Evolutionary conservation across 2,888 invertebrate genomes (phyloP).

Genomic region (Eledona agricola): DNA sequence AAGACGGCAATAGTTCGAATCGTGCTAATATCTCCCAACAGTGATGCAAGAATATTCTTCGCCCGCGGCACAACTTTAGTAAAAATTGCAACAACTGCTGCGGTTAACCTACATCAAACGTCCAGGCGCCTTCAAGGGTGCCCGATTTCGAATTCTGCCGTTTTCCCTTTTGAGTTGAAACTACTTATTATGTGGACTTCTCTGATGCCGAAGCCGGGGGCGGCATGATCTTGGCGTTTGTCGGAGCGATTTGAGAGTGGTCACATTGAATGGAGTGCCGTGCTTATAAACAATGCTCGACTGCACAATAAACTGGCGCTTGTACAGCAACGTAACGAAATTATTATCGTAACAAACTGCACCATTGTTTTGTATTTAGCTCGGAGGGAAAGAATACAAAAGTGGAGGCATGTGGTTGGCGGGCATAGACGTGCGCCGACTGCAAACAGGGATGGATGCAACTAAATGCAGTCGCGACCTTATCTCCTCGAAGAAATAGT

Average conservation of each 20-base stretch:
- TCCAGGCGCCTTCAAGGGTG: too few relatives aligned
- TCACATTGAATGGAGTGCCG: conserved; percentile 13
- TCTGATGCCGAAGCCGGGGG: too few relatives aligned
- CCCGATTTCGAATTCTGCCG: too few relatives aligned
- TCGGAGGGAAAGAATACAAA: conserved; percentile 30
- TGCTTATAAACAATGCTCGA: conserved; percentile 16
- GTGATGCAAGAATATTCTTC: too few relatives aligned
- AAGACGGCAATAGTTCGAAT: too few relatives aligned
- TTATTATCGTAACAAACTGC: conserved; percentile 37
- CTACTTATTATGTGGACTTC: too few relatives aligned
- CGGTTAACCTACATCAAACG: too few relatives aligned
- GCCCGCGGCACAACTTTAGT: too few relatives aligned
- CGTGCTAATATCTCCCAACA: too few relatives aligned
- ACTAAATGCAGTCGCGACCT: conserved; percentile 29
- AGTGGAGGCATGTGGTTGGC: conserved; percentile 23
- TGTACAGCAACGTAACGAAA: conserved; percentile 35
- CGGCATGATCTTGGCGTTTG: neutral
- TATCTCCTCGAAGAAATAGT: conserved; percentile 22
- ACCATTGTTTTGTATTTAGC: conserved; percentile 31
- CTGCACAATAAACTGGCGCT: conserved; percentile 29
- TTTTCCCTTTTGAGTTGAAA: too few relatives aligned
- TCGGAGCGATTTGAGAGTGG: neutral
- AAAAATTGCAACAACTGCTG: too few relatives aligned
- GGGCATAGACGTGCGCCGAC: conserved; percentile 27
- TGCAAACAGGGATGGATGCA: conserved; percentile 31